Evolutionary conservation across 2,113 vertebrate genomes (phyloP).

Genomic region (Neotoma lepida): DNA sequence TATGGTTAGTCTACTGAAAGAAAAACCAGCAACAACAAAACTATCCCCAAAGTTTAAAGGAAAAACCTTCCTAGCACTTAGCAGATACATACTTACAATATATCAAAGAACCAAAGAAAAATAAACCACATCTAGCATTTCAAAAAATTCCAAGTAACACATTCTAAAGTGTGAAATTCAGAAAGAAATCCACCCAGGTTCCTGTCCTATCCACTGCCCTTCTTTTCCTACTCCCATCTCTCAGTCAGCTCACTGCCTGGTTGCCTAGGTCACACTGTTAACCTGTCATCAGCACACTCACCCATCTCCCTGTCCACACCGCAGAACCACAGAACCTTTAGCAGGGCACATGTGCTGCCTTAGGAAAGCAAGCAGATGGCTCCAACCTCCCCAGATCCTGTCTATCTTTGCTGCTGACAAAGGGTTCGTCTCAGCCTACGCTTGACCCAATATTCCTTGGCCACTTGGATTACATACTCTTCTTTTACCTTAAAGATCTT

Average conservation of each 20-base stretch:
- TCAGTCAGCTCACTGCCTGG: background rate
- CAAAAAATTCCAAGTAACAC: background rate
- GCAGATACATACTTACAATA: conserved; percentile 7
- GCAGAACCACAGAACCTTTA: background rate
- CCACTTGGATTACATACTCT: background rate
- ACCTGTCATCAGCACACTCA: background rate
- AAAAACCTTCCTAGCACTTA: conserved; percentile 7
- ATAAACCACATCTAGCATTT: background rate
- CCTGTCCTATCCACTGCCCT: background rate
- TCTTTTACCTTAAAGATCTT: background rate
- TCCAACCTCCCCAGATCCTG: background rate
- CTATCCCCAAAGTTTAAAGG: conserved; percentile 24
- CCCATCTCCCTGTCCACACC: background rate
- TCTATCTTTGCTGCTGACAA: background rate
- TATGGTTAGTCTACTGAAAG: background rate
- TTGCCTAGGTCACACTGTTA: background rate
- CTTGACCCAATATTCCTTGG: background rate
- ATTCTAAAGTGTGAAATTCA: background rate
- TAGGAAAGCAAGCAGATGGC: background rate
- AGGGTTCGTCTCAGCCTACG: background rate
- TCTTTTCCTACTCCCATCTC: too few species aligned
- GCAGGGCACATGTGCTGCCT: background rate
- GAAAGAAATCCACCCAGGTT: background rate
- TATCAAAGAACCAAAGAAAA: conserved; percentile 44
- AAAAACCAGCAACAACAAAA: background rate